These are phyloP conservation scores for Allacma fusca DNA, from an alignment of 2,888 invertebrate genomes.

Conservation along the genomic window DNA sequence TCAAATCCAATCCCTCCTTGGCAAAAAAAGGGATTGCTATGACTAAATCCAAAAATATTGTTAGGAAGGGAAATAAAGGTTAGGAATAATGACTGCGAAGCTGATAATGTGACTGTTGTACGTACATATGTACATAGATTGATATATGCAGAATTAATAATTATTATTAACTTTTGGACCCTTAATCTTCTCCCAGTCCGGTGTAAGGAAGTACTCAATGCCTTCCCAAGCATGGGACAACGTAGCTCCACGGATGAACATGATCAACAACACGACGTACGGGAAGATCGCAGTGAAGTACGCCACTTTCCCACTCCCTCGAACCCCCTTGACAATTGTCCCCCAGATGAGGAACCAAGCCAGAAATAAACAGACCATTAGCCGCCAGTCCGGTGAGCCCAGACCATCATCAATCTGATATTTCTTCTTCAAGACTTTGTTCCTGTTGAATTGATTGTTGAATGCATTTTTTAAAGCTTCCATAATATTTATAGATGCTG, in stretches of 20 bases:
- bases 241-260: conserved; percentile 68
- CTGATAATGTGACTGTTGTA: too few species aligned
- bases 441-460: conserved; percentile 45
- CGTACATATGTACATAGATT: not conserved
- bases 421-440: conserved; percentile 39
- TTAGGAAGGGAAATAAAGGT: too few species aligned
- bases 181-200: conserved; percentile 78
- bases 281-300: conserved; percentile 91
- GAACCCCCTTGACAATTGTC: conserved; percentile 59
- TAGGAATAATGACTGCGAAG: too few species aligned
- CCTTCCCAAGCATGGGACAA: conserved; percentile 75
- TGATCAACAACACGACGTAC: conserved; percentile 77
- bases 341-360: conserved; percentile 76
- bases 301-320: conserved; percentile 70
- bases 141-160: not conserved
- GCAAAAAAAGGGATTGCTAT: too few species aligned
- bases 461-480: not conserved
- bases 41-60: too few species aligned
- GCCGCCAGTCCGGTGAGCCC: conserved; percentile 62
- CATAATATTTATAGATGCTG: too few species aligned
- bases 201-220: conserved; percentile 79
- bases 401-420: conserved; percentile 66
- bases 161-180: conserved; percentile 64
- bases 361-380: conserved; percentile 68
- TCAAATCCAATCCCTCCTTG: not conserved